Evolutionary conservation across 2,113 vertebrate genomes (phyloP).

Genomic region (Siniperca knerii): DNA sequence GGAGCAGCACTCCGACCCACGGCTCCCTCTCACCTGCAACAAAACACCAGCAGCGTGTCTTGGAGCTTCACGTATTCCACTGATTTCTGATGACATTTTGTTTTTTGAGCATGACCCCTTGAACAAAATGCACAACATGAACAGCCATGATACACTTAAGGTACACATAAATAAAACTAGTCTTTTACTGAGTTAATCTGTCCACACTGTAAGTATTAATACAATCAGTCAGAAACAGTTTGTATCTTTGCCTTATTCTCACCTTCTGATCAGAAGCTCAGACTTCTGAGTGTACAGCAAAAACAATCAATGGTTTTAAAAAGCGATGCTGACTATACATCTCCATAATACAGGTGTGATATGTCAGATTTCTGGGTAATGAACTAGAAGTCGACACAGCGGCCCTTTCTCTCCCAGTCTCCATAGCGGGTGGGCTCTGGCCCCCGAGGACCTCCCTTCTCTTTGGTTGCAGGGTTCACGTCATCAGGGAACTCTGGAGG

Average conservation of each 20-base stretch:
- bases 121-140: not conserved
- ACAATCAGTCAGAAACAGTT: not conserved
- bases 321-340: not conserved
- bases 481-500: slow-evolving; percentile 90
- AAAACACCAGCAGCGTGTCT: not conserved
- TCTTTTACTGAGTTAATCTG: no score
- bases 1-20: not conserved
- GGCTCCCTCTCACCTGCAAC: not conserved
- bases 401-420: slow-evolving; percentile 98
- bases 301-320: not conserved
- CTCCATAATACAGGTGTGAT: not conserved
- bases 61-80: not conserved
- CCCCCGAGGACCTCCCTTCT: slow-evolving; percentile 93
- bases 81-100: not conserved
- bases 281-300: not conserved
- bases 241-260: not conserved
- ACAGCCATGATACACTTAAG: not conserved
- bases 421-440: slow-evolving; percentile 97
- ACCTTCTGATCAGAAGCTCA: not conserved
- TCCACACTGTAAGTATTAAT: not conserved
- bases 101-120: not conserved
- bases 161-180: not conserved
- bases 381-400: slow-evolving; percentile 95
- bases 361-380: not conserved
- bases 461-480: slow-evolving; percentile 94